These are phyloP conservation scores for Aptenodytes patagonicus DNA, from an alignment of 2,113 vertebrate species.

Conservation along the genomic window DNA sequence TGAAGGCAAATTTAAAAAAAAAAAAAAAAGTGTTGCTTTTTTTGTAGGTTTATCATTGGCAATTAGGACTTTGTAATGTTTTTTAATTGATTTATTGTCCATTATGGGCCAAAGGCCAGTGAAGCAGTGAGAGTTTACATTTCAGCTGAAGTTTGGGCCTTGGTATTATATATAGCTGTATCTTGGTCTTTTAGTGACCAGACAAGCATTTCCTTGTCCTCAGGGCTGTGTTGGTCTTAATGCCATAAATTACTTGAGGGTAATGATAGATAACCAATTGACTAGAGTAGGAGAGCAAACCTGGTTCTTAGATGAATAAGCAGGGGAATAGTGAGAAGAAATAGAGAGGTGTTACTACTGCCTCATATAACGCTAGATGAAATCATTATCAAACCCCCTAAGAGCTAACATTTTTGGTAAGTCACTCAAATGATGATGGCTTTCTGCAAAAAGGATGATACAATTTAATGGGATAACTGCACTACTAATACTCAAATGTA, in stretches of 20 bases:
- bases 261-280: constrained; percentile 2
- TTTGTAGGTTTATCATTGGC: neutral
- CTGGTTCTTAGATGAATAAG: neutral
- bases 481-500: neutral
- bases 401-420: constrained; percentile 14
- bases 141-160: neutral
- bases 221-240: neutral
- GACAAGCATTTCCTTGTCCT: neutral
- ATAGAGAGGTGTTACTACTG: neutral
- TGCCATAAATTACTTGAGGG: neutral
- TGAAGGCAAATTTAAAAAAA: neutral
- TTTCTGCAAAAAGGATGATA: constrained; percentile 8
- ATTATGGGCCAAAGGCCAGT: neutral
- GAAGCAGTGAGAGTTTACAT: neutral
- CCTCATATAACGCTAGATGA: neutral
- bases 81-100: neutral
- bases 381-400: neutral
- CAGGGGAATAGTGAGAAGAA: neutral
- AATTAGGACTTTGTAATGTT: neutral
- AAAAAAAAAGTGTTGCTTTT: neutral
- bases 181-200: neutral
- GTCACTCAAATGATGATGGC: constrained; percentile 15
- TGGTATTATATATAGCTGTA: neutral
- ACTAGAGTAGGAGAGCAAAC: neutral
- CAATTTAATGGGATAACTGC: neutral